Percentiles rank a stretch among this genome's conserved stretches.
phyloP scores from a whole-genome alignment of 2,113 vertebrate genomes.

The Alexandromys fortis region DNA sequence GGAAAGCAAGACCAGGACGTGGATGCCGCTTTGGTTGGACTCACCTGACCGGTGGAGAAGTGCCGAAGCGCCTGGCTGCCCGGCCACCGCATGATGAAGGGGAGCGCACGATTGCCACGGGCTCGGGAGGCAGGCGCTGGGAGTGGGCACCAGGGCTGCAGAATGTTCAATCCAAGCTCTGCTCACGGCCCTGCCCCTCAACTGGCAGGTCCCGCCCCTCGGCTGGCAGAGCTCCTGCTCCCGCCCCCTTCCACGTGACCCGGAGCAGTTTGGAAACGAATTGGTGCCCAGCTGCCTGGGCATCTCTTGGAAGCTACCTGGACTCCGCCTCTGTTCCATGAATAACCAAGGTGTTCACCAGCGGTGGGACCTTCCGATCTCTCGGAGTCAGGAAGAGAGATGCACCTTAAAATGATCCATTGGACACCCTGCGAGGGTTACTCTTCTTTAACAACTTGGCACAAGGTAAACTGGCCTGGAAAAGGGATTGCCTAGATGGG shows the following conservation, averaged over 20 bases:
- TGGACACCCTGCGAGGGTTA: background rate
- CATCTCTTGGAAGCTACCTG: background rate
- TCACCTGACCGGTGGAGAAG: slow-evolving; percentile 93
- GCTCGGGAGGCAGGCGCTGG: background rate
- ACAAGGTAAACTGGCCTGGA: background rate
- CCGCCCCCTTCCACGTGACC: background rate
- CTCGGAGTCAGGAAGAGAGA: background rate
- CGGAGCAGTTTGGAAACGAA: too few relatives aligned
- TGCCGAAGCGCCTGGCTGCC: slow-evolving; percentile 87
- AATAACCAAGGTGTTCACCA: too few relatives aligned
- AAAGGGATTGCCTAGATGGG: background rate
- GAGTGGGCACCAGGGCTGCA: background rate
- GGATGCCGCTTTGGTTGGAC: slow-evolving; percentile 67
- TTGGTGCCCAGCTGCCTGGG: background rate
- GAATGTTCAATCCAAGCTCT: background rate
- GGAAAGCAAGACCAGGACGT: background rate
- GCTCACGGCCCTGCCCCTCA: background rate
- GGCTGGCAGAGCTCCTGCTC: background rate
- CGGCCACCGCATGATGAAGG: slow-evolving; percentile 89
- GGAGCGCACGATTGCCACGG: background rate
- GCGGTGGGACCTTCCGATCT: background rate
- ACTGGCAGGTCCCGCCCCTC: background rate
- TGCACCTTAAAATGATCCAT: background rate
- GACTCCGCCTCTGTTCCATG: background rate
- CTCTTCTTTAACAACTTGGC: background rate